Evolutionary conservation across 2,888 invertebrate species (phyloP).

Genomic region (Drosophila kuntzei): DNA sequence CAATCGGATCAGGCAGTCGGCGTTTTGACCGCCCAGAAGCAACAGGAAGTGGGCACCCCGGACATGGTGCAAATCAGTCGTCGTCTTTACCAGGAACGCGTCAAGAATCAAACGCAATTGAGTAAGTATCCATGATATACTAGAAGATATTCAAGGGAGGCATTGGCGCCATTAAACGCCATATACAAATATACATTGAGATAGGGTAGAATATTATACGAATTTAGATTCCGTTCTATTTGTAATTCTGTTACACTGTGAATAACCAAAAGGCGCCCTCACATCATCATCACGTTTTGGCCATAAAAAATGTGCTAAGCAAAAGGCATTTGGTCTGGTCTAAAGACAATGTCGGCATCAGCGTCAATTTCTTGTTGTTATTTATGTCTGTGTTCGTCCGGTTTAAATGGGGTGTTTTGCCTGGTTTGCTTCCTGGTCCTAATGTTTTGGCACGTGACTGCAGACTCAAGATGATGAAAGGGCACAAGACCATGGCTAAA

Average conservation of each 20-base stretch:
- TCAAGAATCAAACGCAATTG: slow-evolving; percentile 44
- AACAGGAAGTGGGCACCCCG: slow-evolving; percentile 73
- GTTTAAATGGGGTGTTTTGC: slow-evolving; percentile 18
- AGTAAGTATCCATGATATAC: slow-evolving; percentile 45
- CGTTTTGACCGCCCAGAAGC: slow-evolving; percentile 78
- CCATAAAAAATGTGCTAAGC: slow-evolving; percentile 72
- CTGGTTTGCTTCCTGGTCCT: slow-evolving; percentile 15
- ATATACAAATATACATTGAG: neutral
- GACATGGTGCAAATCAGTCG: slow-evolving; percentile 66
- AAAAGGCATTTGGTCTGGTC: slow-evolving; percentile 51
- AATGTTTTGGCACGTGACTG: slow-evolving; percentile 67
- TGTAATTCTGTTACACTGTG: slow-evolving; percentile 34
- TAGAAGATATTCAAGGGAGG: neutral
- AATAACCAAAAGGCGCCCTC: slow-evolving; percentile 44
- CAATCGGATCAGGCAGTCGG: slow-evolving; percentile 76
- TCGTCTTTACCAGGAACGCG: slow-evolving; percentile 19
- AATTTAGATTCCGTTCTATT: slow-evolving; percentile 1
- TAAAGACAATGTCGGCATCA: slow-evolving; percentile 44
- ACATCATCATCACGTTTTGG: slow-evolving; percentile 69
- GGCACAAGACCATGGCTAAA: slow-evolving; percentile 18
- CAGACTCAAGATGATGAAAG: slow-evolving; percentile 44
- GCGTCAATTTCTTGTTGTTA: slow-evolving; percentile 23
- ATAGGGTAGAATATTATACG: neutral
- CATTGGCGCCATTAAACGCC: slow-evolving; percentile 57
- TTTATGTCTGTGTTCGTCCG: slow-evolving; percentile 37